Evolutionary conservation across 2,888 invertebrate genomes (phyloP).

Genomic region (Phalera bucephala): DNA sequence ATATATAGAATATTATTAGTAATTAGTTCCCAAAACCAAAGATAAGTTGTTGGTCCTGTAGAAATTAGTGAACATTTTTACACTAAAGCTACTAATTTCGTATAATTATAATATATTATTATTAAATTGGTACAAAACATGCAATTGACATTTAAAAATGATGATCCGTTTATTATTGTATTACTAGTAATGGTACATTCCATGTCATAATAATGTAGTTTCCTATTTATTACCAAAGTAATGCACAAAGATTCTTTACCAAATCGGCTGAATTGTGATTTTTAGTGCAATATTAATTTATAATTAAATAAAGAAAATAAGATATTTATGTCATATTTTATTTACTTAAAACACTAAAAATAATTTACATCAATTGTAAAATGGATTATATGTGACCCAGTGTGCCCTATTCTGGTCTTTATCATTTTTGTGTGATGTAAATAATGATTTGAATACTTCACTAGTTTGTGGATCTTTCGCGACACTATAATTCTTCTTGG

Average conservation of each 20-base stretch:
- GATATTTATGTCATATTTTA: conserved; percentile 1
- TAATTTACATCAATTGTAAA: conserved; percentile 86
- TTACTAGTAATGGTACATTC: too few species aligned
- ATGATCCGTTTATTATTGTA: too few species aligned
- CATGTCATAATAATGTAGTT: too few species aligned
- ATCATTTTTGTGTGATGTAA: conserved; percentile 95
- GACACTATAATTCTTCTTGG: conserved; percentile 91
- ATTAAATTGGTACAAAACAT: too few species aligned
- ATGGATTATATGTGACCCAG: conserved; percentile 99
- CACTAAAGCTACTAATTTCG: too few species aligned
- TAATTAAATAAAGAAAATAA: conserved; percentile 17
- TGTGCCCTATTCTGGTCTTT: conserved; percentile 94
- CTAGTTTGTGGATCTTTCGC: conserved; percentile 95
- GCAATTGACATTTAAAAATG: too few species aligned
- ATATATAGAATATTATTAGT: too few species aligned
- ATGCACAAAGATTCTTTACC: conserved; percentile 39
- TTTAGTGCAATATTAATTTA: conserved; percentile 49
- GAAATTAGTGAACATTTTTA: too few species aligned
- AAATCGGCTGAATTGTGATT: conserved; percentile 42
- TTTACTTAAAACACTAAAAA: conserved; percentile 1
- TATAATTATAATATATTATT: too few species aligned
- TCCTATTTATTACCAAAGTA: too few species aligned
- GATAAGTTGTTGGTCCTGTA: too few species aligned
- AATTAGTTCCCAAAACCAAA: too few species aligned
- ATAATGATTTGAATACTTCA: conserved; percentile 96